Evolutionary conservation across 2,113 vertebrate species (phyloP).

Genomic region (Aphelocoma coerulescens): DNA sequence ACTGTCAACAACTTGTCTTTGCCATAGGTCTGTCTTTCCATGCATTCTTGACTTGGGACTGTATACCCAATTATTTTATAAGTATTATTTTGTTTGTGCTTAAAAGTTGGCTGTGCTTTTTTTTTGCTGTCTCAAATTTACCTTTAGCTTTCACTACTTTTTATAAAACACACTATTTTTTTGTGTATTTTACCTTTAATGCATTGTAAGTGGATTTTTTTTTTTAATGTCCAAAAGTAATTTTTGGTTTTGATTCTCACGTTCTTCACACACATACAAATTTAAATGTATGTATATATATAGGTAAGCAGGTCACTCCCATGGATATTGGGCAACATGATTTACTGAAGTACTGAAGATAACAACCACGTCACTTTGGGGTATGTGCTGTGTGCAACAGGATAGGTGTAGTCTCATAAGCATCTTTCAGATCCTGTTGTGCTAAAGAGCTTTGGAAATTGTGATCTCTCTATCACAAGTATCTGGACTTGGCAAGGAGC

Average conservation of each 20-base stretch:
- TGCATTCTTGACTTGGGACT: background rate
- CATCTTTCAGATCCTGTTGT: background rate
- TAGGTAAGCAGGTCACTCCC: slow-evolving; percentile 28
- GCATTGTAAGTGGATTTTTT: background rate
- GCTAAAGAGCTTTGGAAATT: background rate
- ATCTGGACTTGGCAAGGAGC: background rate
- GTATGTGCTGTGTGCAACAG: background rate
- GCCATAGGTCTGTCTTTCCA: background rate
- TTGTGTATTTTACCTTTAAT: background rate
- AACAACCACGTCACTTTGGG: background rate
- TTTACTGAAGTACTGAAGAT: background rate
- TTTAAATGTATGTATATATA: background rate
- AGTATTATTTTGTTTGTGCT: background rate
- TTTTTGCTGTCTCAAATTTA: background rate
- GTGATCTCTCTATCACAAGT: background rate
- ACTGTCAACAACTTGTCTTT: background rate
- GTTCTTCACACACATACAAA: background rate
- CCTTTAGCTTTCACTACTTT: background rate
- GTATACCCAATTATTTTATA: background rate
- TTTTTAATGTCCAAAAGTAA: background rate
- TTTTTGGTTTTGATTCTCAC: background rate
- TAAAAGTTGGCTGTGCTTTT: background rate
- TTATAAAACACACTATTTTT: background rate
- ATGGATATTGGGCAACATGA: slow-evolving; percentile 1
- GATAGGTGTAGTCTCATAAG: slow-evolving; percentile 13